Base-by-base conservation (phyloP, 2,113 vertebrate genomes). In the Phylloscopus whistleri region DNA sequence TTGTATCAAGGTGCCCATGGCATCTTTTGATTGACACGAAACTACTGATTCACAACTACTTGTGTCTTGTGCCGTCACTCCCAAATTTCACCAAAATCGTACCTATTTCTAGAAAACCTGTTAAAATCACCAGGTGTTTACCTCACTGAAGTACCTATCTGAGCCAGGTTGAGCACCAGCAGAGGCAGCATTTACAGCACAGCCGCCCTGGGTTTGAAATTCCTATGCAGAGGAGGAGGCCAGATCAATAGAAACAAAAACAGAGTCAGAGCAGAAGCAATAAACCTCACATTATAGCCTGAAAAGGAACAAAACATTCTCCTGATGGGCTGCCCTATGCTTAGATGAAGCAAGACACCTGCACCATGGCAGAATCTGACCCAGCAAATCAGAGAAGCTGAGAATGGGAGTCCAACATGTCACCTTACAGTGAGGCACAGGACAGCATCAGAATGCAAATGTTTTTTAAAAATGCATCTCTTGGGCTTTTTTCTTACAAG, bases 1-100 rank as follows among this genome's bases (percentile, higher is more conserved):
- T 51, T 46, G 37, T 13, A 56, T 5, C 0, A 0, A 73, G 63
- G 30, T 1, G 0, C 13, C 46, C 60, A 49, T 4, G 6, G 43
- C 33, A 22, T 21, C 63, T 44, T 84, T 37, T 70, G 23, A 59
- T 26, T 44, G 44, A 52, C 46, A 60, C 48, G 90, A 24, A 92
- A 77, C 31, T 56, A 87, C 35, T 63, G 18, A 31, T 0, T 41
- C 41, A 41, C 41, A 41, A 51, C 43, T 21, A 81, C 16, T 24
- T 10, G 1, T 7, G 7, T 23, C 51, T 80, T 49, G 55, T 3
- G 2, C 14, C 48, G 12, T 49, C 43, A 43, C 22, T 44, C 43
- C 51, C 26, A 66, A 49, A 39, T 35, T 76, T 81, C 66, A 72
- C 19, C 55, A 49, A 14, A 21, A 64, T 13, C 6, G 2, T 8